These are phyloP conservation scores for Octodon degus DNA, from an alignment of 2,113 vertebrate species.

Conservation along the genomic window DNA sequence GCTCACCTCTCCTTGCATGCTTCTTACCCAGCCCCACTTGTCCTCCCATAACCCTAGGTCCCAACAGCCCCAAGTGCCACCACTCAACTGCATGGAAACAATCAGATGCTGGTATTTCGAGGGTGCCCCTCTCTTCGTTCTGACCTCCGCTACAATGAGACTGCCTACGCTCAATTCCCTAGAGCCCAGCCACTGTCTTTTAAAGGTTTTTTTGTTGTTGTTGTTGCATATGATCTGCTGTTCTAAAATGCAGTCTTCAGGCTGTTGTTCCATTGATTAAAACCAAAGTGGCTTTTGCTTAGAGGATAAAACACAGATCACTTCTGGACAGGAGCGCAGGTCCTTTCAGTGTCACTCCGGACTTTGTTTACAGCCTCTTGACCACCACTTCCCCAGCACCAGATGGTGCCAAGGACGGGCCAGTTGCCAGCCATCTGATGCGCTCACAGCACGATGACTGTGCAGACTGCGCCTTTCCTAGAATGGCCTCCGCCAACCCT, in stretches of 20 bases:
- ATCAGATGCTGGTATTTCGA: not conserved
- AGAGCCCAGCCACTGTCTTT: not conserved
- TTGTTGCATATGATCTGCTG: not conserved
- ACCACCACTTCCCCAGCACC: not conserved
- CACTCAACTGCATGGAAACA: not conserved
- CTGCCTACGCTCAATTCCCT: not conserved
- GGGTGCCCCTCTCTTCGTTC: not conserved
- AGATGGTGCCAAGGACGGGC: not conserved
- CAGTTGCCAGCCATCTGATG: slow-evolving; percentile 10
- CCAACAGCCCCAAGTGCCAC: not conserved
- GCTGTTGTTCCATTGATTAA: not conserved
- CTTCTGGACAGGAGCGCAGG: not conserved
- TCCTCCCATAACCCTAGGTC: not conserved
- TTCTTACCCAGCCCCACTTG: not conserved
- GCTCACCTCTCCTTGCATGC: not conserved
- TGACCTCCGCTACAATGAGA: not conserved
- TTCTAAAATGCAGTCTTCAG: slow-evolving; percentile 19
- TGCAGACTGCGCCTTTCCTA: not conserved
- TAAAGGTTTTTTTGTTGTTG: not conserved
- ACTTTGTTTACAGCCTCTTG: not conserved
- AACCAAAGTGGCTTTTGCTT: not conserved
- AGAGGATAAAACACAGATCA: slow-evolving; percentile 1
- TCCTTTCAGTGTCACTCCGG: not conserved
- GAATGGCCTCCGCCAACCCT: not conserved
- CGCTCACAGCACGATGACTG: not conserved